Conservation (phyloP, 2,113 vertebrate species). For the Lasiurus borealis region DNA sequence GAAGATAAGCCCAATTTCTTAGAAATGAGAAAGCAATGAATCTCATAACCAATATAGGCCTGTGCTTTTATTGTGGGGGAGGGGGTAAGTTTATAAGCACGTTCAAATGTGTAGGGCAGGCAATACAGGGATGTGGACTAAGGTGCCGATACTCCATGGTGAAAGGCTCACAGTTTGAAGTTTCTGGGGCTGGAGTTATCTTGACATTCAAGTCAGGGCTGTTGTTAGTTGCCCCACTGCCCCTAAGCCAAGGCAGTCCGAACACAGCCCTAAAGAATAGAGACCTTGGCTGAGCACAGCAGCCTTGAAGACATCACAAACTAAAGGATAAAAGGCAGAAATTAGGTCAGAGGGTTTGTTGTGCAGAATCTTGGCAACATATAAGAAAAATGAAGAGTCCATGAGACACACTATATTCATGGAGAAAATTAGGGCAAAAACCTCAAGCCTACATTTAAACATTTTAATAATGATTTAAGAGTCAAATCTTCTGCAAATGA, state of each 20-base stretch:
- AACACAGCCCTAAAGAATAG: neutral
- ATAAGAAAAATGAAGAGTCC: neutral
- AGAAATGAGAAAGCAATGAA: neutral
- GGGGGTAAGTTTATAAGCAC: neutral
- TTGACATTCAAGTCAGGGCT: neutral
- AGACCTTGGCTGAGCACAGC: neutral
- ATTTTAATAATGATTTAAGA: constrained; percentile 29
- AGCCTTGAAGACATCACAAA: neutral
- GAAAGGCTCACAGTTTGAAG: neutral
- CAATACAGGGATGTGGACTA: neutral
- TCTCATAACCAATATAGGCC: neutral
- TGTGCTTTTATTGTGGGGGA: neutral
- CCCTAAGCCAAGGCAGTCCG: neutral
- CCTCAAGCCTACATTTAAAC: neutral
- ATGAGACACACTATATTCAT: neutral
- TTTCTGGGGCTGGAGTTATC: neutral
- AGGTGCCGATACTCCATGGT: neutral
- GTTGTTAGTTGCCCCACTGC: neutral
- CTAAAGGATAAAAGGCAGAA: neutral
- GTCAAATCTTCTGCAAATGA: constrained; percentile 12
- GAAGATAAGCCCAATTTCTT: constrained; percentile 9
- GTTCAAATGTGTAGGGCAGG: neutral
- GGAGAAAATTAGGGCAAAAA: neutral
- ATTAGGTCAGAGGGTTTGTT: neutral
- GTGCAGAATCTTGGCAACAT: neutral